These are phyloP conservation scores for Drosophila algonquin DNA, from an alignment of 2,888 invertebrate species.

Conservation along the genomic window DNA sequence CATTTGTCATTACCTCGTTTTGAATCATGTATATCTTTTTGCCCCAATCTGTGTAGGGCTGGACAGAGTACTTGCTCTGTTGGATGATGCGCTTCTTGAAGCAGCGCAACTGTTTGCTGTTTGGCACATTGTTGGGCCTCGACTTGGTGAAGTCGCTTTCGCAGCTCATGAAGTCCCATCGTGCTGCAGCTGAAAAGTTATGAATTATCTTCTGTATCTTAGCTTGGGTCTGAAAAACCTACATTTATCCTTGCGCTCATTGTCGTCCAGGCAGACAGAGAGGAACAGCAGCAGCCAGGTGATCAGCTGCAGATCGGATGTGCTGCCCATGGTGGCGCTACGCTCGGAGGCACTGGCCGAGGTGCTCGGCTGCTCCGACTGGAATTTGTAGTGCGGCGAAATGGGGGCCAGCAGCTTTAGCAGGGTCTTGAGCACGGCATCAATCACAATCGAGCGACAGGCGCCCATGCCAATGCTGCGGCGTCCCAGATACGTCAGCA, in stretches of 20 bases:
- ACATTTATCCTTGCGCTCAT: slow-evolving; percentile 84
- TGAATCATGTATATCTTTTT: slow-evolving; percentile 84
- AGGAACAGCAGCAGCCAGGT: slow-evolving; percentile 91
- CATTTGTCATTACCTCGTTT: slow-evolving; percentile 77
- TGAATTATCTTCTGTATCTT: fast-evolving
- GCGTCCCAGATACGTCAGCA: slow-evolving; percentile 93
- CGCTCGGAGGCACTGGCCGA: slow-evolving; percentile 84
- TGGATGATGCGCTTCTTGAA: slow-evolving; percentile 83
- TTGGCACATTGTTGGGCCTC: slow-evolving; percentile 78
- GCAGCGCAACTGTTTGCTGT: slow-evolving; percentile 82
- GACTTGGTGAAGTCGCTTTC: slow-evolving; percentile 86
- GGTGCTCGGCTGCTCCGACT: slow-evolving; percentile 68
- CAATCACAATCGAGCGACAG: slow-evolving; percentile 86
- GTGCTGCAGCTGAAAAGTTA: slow-evolving; percentile 81
- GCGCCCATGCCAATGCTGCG: slow-evolving; percentile 88
- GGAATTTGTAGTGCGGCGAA: slow-evolving; percentile 81
- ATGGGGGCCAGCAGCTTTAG: slow-evolving; percentile 86
- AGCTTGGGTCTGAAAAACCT: slow-evolving; percentile 26
- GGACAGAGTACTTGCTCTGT: slow-evolving; percentile 82
- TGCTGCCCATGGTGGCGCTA: slow-evolving; percentile 58
- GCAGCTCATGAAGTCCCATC: slow-evolving; percentile 97
- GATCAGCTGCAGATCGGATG: slow-evolving; percentile 87
- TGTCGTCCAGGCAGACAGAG: slow-evolving; percentile 88
- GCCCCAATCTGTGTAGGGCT: slow-evolving; percentile 83
- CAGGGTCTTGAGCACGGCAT: slow-evolving; percentile 87